A percentile compares a stretch with the other conserved stretches of the same genome.
Conservation (phyloP, 2,113 vertebrate genomes). For the Microtus ochrogaster region DNA sequence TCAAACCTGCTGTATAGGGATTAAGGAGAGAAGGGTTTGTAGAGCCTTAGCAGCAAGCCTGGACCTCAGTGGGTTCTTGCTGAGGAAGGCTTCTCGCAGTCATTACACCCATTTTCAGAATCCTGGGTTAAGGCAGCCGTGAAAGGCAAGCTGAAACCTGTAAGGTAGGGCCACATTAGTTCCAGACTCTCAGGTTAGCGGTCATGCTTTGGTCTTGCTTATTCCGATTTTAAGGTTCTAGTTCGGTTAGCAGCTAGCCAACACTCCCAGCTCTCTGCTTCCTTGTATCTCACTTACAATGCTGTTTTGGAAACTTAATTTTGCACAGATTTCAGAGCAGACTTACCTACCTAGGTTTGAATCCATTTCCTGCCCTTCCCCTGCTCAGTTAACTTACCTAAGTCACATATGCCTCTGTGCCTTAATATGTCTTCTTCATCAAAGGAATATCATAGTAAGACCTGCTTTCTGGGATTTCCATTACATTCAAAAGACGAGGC, state of each 20-base stretch:
- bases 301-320: neutral
- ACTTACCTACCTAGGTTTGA: neutral
- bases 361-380: neutral
- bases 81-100: rapidly evolving
- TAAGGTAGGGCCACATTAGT: neutral
- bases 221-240: neutral
- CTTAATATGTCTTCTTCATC: neutral
- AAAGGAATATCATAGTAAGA: neutral
- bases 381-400: neutral
- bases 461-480: neutral
- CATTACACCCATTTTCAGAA: neutral
- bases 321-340: neutral
- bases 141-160: neutral
- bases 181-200: neutral
- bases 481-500: neutral
- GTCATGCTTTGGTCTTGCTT: neutral
- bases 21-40: neutral
- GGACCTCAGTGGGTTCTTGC: neutral
- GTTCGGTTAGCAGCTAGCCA: neutral
- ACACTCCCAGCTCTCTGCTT: neutral
- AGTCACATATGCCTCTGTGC: neutral
- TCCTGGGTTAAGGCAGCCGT: neutral
- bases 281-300: neutral
- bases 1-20: neutral
- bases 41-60: neutral